Base-by-base conservation (phyloP, 1,140 invertebrate genomes). In the Pseudachorutes palmiensis region DNA sequence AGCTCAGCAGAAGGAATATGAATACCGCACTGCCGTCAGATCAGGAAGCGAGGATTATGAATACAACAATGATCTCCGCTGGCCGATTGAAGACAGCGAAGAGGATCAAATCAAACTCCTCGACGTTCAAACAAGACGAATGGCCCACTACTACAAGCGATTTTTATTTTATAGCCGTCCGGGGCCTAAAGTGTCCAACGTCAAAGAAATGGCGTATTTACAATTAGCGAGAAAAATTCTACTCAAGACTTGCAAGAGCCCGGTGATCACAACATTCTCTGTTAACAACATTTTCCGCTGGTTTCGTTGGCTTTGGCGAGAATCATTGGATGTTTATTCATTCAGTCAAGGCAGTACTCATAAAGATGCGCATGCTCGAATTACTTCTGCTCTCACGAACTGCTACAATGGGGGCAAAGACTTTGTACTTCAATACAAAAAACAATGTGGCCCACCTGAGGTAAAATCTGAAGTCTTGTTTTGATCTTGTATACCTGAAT, bases 231-330 rank as follows among this genome's bases (percentile, higher is more conserved):
- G 51, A 55, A 55, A 55, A 22, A 9, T 55, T 24, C 12, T 55
- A 14, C 12, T 55, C 5, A 55, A 12, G 24, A 55, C 51, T 55
- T 55, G 51, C 24, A 55, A 55, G 24, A 5, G 3, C 14, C 12
- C 14, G 3, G 24, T 26, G 51, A 26, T 55, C 5, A 24, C 12
- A 14, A 26, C 24, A 9, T 55, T 55, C 24, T 9, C 24, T 14
- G 51, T 55, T 5, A 55, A 55, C 24, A 55, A 55, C 24, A 12
- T 55, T 22, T 55, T 55, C 51, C 51, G 51, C 12, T 55, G 51
- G 51, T 55, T 55, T 22, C 51, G 51, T 22, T 55, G 51, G 51
- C 12, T 55, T 26, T 55, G 51, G 51, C 12, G 51, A 5, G 51
- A 55, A 22, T 55, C 51, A 14, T 5, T 55, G 14, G 51, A 55